These are phyloP conservation scores for Oxyruncus cristatus DNA, from an alignment of 2,113 vertebrate genomes.

Conservation along the genomic window DNA sequence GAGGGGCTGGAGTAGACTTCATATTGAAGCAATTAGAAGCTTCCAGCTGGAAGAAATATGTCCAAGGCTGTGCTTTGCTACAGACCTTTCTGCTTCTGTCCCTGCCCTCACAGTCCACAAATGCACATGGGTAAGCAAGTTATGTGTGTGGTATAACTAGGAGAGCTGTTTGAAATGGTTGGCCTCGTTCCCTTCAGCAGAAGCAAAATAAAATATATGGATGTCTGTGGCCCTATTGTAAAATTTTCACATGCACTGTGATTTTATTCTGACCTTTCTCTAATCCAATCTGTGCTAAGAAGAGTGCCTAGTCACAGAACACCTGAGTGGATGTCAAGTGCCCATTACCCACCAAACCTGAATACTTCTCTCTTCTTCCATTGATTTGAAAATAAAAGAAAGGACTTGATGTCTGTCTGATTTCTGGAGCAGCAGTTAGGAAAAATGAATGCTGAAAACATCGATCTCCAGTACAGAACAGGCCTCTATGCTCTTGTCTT, in stretches of 20 bases:
- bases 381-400: not conserved
- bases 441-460: not conserved
- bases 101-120: not conserved
- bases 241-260: not conserved
- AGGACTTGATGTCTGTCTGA: not conserved
- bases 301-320: not conserved
- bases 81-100: not conserved
- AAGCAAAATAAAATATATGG: not conserved
- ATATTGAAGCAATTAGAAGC: not conserved
- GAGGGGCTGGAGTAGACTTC: not conserved
- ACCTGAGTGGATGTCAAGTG: not conserved
- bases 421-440: not conserved
- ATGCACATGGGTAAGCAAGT: not conserved
- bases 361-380: not conserved
- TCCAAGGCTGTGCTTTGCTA: not conserved
- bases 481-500: not conserved
- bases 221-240: not conserved
- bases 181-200: not conserved
- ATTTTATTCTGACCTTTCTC: not conserved
- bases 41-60: not conserved
- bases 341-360: not conserved
- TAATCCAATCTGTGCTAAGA: not conserved
- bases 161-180: not conserved
- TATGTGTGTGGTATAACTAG: not conserved
- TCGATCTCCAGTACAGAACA: rapidly evolving